Evolutionary conservation across 2,888 invertebrate genomes (phyloP).

Genomic region (Hydropsyche betteni): DNA sequence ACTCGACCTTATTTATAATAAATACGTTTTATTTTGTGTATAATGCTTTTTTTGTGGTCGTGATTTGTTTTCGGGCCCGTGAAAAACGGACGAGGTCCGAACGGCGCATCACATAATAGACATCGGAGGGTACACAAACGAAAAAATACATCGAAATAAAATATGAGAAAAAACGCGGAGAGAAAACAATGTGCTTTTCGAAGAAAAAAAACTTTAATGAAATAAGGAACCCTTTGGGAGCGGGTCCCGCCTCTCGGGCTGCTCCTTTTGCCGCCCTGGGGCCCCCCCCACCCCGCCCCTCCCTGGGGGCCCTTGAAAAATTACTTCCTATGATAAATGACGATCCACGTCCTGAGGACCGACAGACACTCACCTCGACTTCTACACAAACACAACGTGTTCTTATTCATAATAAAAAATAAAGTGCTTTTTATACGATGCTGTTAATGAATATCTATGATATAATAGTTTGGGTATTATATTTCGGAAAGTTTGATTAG

Average conservation of each 20-base stretch:
- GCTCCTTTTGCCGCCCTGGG: constrained; percentile 45
- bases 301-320: constrained; percentile 47
- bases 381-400: not conserved
- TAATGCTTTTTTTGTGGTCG: constrained; percentile 3
- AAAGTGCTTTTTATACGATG: not conserved
- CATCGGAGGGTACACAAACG: not conserved
- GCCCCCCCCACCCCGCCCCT: constrained; percentile 34
- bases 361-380: constrained; percentile 17
- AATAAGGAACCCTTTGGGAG: constrained; percentile 47
- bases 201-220: constrained; percentile 45
- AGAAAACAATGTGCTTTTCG: constrained; percentile 29
- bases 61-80: constrained; percentile 23
- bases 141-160: constrained; percentile 3
- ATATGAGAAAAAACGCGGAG: constrained; percentile 29
- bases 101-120: not conserved
- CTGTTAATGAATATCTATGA: not conserved
- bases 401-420: not conserved
- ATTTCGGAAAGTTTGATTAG: no score
- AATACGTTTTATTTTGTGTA: no score
- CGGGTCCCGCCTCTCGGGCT: constrained; percentile 36
- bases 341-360: constrained; percentile 30
- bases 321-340: constrained; percentile 52
- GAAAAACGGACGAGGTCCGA: not conserved
- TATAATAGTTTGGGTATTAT: no score
- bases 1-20: no score